phyloP scores from a whole-genome alignment of 2,113 vertebrate species.

The Thinocorus orbignyianus region DNA sequence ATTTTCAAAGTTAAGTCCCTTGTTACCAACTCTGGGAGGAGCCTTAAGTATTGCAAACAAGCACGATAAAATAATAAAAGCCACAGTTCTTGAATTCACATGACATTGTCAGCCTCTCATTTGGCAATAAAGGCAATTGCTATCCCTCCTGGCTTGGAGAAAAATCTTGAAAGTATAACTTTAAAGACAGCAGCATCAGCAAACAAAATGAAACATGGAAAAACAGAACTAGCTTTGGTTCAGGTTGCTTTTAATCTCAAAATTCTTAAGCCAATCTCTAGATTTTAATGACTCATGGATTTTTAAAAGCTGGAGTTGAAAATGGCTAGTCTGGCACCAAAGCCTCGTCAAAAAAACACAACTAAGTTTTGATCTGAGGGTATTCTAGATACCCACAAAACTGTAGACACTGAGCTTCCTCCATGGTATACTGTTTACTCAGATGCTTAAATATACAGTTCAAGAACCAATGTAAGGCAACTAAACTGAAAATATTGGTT shows the following conservation, averaged over 20 bases:
- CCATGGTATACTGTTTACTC: not conserved
- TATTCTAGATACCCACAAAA: not conserved
- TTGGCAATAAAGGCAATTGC: not conserved
- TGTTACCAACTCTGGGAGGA: not conserved
- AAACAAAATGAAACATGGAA: not conserved
- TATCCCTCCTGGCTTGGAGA: not conserved
- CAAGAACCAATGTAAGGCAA: not conserved
- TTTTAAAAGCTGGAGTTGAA: not conserved
- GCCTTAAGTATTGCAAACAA: conserved; percentile 2
- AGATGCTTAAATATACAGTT: not conserved
- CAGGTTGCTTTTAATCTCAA: not conserved
- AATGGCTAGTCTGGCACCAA: not conserved
- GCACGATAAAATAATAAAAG: conserved; percentile 9
- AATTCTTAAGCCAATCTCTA: not conserved
- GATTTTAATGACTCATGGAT: not conserved
- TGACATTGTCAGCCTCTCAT: not conserved
- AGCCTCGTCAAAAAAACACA: not conserved
- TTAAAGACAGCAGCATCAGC: not conserved
- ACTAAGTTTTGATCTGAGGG: not conserved
- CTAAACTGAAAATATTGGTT: not conserved
- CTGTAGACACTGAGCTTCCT: not conserved
- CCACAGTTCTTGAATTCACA: not conserved
- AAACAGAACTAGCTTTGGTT: not conserved
- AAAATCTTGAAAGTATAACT: not conserved
- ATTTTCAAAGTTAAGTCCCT: conserved; percentile 19